Percentiles rank a stretch among this genome's conserved stretches.
These are phyloP conservation scores for Himalopsyche anomala DNA, from an alignment of 2,888 invertebrate species.

Conservation along the genomic window DNA sequence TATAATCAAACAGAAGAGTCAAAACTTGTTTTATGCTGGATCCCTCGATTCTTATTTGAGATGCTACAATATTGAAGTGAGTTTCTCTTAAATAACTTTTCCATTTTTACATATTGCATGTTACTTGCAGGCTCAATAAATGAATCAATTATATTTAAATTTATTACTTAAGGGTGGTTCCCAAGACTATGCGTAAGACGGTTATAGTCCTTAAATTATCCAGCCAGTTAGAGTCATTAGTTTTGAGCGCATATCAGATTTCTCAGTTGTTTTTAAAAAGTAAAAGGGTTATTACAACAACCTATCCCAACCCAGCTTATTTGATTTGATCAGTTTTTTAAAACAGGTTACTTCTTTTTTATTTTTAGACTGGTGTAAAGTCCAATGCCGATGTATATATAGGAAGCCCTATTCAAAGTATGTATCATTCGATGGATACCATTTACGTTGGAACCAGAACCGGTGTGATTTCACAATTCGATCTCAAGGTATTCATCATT, in stretches of 20 bases:
- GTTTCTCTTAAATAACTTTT: background rate
- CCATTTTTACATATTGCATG: background rate
- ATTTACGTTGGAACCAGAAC: constrained; percentile 85
- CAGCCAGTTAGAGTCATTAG: no score
- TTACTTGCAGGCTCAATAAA: background rate
- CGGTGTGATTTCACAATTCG: constrained; percentile 83
- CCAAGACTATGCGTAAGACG: no score
- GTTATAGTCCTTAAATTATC: no score
- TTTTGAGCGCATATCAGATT: no score
- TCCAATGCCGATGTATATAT: constrained; percentile 76
- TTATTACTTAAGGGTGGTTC: no score
- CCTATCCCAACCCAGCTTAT: no score
- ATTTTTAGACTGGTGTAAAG: constrained; percentile 76
- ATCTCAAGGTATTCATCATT: constrained; percentile 77
- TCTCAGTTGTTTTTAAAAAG: no score
- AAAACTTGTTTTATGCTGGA: constrained; percentile 79
- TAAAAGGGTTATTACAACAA: no score
- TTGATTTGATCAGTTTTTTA: no score
- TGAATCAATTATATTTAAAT: no score
- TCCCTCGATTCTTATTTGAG: constrained; percentile 80
- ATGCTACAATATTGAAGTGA: constrained; percentile 78
- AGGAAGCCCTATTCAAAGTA: constrained; percentile 83
- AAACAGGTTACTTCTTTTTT: background rate
- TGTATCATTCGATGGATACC: constrained; percentile 84
- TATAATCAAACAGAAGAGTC: constrained; percentile 74